phyloP scores from a whole-genome alignment of 2,113 vertebrate species.

The human (Homo sapiens) region GRCh38 chr1:216462501-216463000 shows the following conservation, averaged over 20 bases:
- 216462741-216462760: neutral
- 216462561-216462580: accelerated
- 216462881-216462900: neutral
- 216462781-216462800: neutral
- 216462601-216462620: neutral
- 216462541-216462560: neutral
- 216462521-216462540: neutral
- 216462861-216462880: neutral
- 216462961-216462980: neutral
- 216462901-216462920: neutral
- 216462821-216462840: neutral
- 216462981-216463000: neutral
- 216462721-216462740: neutral
- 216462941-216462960: neutral
- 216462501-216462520: neutral
- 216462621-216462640: neutral
- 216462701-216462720: neutral
- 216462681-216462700: neutral
- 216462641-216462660: neutral
- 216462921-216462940: neutral
- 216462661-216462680: neutral
- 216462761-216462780: neutral
- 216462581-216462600: neutral
- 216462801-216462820: neutral
- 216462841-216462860: neutral